These are phyloP conservation scores for Liodrosophila aerea DNA, from an alignment of 2,888 invertebrate species.

Conservation along the genomic window DNA sequence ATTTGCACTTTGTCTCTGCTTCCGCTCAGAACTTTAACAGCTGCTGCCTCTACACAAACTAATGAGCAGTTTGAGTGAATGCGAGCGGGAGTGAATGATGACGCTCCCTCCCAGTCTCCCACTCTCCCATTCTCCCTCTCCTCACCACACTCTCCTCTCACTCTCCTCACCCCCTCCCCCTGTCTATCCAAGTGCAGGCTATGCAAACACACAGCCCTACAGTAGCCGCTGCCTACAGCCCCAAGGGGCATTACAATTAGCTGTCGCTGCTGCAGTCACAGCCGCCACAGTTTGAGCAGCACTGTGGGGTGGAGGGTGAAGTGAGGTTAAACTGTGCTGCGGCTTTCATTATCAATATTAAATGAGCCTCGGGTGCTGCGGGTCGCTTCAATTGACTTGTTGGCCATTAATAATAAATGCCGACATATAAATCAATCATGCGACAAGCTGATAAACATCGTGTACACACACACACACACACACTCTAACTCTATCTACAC, in stretches of 20 bases:
- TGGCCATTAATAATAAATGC: conserved; percentile 48
- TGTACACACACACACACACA: conserved; percentile 23
- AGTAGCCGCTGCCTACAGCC: too few species aligned
- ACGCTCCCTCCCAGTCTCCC: background rate
- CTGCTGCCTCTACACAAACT: conserved; percentile 27
- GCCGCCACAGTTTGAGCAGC: background rate
- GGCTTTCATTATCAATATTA: conserved; percentile 36
- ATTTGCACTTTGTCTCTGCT: conserved; percentile 69
- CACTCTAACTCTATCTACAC: too few species aligned
- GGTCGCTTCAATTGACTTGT: conserved; percentile 54
- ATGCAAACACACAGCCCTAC: too few species aligned
- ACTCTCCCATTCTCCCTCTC: background rate
- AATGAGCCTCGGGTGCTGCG: conserved; percentile 26
- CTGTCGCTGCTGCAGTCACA: conserved; percentile 8
- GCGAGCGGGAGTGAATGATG: too few species aligned
- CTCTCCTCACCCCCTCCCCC: too few species aligned
- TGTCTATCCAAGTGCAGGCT: too few species aligned
- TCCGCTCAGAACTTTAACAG: conserved; percentile 52
- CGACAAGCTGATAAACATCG: conserved; percentile 72
- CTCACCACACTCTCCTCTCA: too few species aligned
- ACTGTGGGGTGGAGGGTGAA: background rate
- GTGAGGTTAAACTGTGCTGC: background rate
- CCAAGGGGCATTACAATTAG: conserved; percentile 28
- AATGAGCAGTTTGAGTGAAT: conserved; percentile 55
- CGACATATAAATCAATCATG: conserved; percentile 68